Percentiles rank a stretch among this genome's conserved stretches.
phyloP scores from a whole-genome alignment of 2,797 vertebrate genomes.

The Sarcoramphus papa region DNA sequence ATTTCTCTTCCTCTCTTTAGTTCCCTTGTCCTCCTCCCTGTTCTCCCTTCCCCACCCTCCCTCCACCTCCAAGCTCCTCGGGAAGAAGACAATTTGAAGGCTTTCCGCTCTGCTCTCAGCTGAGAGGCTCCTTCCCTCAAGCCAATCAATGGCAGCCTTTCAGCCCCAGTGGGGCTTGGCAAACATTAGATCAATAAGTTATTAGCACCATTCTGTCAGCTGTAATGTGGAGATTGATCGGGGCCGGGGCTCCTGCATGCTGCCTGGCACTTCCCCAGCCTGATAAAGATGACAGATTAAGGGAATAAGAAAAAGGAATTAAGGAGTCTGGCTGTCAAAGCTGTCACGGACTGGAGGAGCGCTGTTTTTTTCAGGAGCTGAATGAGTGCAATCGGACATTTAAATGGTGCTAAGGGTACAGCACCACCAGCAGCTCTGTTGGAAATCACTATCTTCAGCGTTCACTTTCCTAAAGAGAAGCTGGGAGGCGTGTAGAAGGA shows the following conservation, averaged over 20 bases:
- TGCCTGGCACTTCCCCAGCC: slow-evolving; percentile 82
- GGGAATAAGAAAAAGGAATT: slow-evolving; percentile 94
- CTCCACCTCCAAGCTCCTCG: slow-evolving; percentile 21
- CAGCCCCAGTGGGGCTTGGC: slow-evolving; percentile 85
- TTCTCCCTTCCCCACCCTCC: neutral
- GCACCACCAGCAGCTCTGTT: slow-evolving; percentile 32
- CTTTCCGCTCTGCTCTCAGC: slow-evolving; percentile 73
- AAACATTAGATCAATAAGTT: slow-evolving; percentile 98
- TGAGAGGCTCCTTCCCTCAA: slow-evolving; percentile 78
- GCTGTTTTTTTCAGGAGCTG: slow-evolving; percentile 32
- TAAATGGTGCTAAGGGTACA: slow-evolving; percentile 53
- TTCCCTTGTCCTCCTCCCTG: neutral
- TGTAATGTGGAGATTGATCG: slow-evolving; percentile 99
- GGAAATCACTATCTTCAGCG: neutral
- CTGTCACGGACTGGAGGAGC: slow-evolving; percentile 79
- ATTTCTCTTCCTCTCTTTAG: neutral
- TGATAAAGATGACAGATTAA: slow-evolving; percentile 99
- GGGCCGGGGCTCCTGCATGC: slow-evolving; percentile 80
- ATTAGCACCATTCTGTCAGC: slow-evolving; percentile 99
- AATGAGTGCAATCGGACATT: slow-evolving; percentile 52
- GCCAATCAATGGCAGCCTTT: slow-evolving; percentile 92
- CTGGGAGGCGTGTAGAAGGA: neutral
- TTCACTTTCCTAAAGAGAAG: neutral
- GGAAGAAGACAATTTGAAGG: slow-evolving; percentile 72
- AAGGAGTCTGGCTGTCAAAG: slow-evolving; percentile 89